Evolutionary conservation across 2,888 invertebrate species (phyloP), one percentile per base, ranked within the genome.

Genomic region (Chorisops tibialis): DNA sequence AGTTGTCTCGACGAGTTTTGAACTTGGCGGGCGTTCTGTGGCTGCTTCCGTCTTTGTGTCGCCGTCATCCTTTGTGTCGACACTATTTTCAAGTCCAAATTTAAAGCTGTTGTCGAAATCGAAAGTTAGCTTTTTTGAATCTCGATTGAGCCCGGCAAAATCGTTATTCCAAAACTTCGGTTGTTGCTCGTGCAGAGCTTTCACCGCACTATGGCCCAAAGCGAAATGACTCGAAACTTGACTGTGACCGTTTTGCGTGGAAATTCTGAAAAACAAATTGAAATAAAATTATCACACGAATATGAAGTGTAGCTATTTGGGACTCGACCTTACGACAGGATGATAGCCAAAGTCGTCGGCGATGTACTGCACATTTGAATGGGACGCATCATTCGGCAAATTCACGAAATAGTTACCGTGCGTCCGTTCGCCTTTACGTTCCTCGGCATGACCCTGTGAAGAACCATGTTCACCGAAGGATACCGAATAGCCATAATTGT

Each of bases 291-390:
- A 41, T 14, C 11, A 47, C 30, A n/a, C n/a, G n/a, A n/a, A n/a
- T 11, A 11, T 37, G 37, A 11, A 37, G 7, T 37, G 37, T 37
- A 11, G 37, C 7, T 11, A 11, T 37, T 37, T 37, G 9, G n/a
- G 24, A 48, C 48, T 59, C 39, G 21, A 70, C 70, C 68, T 79
- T 49, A 84, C 81, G 16, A 84, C 80, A 5, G 86, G 84, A 75
- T 86, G 86, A 75, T 84, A 86, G 12, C 85, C 85, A 80, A 81
- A 84, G 69, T 81, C 81, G 70, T 87, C 85, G 0, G 84, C 83
- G 37, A 83, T 75, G 73, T 87, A 86, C 65, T 82, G 79, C 18
- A 86, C 84, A 62, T 81, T 80, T 66, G 83, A 82, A 50, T 79
- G 73, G 21, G 78, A 70, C 43, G 74, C 71, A 45, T 68, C 69